Evolutionary conservation across 53 echinoderm and acorn worm species (phyloP).

Genomic region (Arbacia lixula): DNA sequence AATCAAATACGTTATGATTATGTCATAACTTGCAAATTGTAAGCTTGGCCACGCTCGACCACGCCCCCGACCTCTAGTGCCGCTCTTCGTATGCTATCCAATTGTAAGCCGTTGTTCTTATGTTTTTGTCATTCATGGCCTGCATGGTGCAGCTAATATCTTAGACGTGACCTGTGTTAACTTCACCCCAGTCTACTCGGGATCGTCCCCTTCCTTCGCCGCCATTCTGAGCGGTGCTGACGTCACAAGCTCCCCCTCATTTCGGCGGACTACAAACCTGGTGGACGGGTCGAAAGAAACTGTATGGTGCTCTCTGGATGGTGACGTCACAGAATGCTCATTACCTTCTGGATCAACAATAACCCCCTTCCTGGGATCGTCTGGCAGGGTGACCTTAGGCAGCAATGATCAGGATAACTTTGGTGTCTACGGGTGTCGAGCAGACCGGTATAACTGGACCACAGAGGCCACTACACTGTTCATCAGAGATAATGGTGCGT

Average conservation of each 20-base stretch:
- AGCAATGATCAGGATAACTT: neutral
- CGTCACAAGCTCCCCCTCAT: neutral
- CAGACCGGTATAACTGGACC: constrained; percentile 39
- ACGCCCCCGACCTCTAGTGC: too few species aligned
- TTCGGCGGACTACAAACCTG: constrained; percentile 4
- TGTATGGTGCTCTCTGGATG: constrained; percentile 6
- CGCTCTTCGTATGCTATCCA: too few species aligned
- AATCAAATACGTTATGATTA: too few species aligned
- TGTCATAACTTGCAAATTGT: too few species aligned
- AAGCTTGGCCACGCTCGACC: too few species aligned
- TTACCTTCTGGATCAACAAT: constrained; percentile 1
- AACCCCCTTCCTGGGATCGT: too few species aligned
- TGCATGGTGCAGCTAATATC: constrained; percentile 6
- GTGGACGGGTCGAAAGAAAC: neutral
- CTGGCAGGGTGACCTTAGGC: neutral
- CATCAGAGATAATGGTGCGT: constrained; percentile 7
- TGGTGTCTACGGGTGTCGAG: constrained; percentile 28
- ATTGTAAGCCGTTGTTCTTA: too few species aligned
- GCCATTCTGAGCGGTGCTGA: constrained; percentile 45
- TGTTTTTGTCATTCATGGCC: too few species aligned
- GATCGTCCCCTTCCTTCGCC: neutral
- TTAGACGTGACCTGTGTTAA: constrained; percentile 34
- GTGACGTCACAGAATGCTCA: neutral
- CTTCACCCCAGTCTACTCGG: constrained; percentile 18
- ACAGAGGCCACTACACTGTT: neutral